These are phyloP conservation scores for Caenorhabditis parvicauda DNA, from an alignment of 2,888 invertebrate species.

Conservation along the genomic window DNA sequence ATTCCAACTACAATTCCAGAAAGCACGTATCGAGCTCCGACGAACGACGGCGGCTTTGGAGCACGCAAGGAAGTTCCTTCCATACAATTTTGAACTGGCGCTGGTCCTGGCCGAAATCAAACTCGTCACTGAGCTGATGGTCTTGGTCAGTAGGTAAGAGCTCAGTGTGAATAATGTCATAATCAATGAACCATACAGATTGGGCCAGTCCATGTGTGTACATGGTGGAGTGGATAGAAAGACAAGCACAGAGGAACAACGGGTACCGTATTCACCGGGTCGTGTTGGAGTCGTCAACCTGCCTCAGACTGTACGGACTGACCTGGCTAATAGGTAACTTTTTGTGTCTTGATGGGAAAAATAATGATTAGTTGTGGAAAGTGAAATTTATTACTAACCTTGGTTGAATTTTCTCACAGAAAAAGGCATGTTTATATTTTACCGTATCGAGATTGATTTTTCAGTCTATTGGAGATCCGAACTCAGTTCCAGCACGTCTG, in stretches of 20 bases:
- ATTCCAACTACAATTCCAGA: too few species aligned
- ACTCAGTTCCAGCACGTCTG: slow-evolving; percentile 58
- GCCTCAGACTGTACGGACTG: slow-evolving; percentile 71
- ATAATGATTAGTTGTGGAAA: neutral
- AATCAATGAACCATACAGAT: too few species aligned
- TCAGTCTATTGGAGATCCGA: slow-evolving; percentile 52
- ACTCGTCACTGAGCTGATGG: slow-evolving; percentile 71
- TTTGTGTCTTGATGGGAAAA: neutral
- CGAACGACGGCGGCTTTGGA: slow-evolving; percentile 40
- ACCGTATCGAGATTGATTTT: slow-evolving; percentile 5
- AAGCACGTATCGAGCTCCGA: slow-evolving; percentile 50
- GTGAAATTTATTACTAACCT: neutral
- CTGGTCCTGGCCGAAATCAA: slow-evolving; percentile 67
- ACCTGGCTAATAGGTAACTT: slow-evolving; percentile 70
- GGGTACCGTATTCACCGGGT: slow-evolving; percentile 33
- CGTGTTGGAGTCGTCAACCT: slow-evolving; percentile 71
- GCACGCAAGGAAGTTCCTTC: slow-evolving; percentile 36
- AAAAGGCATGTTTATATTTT: neutral
- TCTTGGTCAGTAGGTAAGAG: slow-evolving; percentile 68
- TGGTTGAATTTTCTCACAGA: neutral
- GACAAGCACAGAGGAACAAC: slow-evolving; percentile 28
- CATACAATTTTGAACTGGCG: slow-evolving; percentile 57
- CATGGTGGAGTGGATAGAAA: slow-evolving; percentile 63
- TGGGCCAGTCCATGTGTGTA: slow-evolving; percentile 69
- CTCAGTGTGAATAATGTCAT: slow-evolving; percentile 4